Conservation (phyloP, 2,797 vertebrate species). For the Orientallactaga sibirica region DNA sequence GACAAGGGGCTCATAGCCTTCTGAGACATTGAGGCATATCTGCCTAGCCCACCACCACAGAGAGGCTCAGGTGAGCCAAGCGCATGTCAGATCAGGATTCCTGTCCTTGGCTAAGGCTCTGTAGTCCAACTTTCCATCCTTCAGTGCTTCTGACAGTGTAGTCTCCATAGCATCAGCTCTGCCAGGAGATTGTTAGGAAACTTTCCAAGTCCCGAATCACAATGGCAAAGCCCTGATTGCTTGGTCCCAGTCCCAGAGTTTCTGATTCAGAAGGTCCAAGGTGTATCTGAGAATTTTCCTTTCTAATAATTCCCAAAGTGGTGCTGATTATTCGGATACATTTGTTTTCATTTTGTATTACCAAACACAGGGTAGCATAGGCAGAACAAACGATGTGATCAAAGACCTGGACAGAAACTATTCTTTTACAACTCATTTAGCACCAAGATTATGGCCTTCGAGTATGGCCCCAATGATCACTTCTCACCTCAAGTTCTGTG, state of each 20-base stretch:
- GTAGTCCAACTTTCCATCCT: background rate
- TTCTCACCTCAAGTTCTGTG: background rate
- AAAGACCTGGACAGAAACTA: background rate
- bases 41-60: background rate
- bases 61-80: background rate
- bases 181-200: background rate
- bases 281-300: background rate
- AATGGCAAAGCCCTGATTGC: background rate
- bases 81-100: background rate
- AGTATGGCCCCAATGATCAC: background rate
- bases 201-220: background rate
- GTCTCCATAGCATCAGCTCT: background rate
- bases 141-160: background rate
- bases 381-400: no score
- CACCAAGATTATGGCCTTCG: background rate
- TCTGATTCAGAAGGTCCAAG: background rate
- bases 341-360: background rate
- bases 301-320: background rate
- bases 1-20: background rate
- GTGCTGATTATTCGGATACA: background rate
- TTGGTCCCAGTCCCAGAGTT: background rate
- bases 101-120: background rate
- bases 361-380: background rate
- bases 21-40: background rate
- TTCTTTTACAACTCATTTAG: background rate